Conservation (phyloP, 1,140 invertebrate species). For the Ridgeia piscesae region DNA sequence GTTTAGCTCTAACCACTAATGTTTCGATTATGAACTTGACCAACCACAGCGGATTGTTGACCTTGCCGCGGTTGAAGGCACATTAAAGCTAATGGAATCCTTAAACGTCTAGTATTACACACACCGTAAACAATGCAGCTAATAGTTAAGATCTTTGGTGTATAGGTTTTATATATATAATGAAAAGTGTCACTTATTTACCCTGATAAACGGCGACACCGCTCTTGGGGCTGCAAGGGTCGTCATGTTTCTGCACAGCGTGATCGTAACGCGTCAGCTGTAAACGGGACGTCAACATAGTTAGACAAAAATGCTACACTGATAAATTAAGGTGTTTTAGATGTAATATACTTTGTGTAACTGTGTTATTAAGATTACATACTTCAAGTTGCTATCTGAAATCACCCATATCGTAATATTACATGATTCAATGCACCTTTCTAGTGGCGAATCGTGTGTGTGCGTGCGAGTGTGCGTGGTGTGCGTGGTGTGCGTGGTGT, state of each 20-base stretch:
- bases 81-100: background rate
- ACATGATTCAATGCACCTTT: no score
- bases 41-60: background rate
- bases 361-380: no score
- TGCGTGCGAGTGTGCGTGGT: no score
- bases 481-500: no score
- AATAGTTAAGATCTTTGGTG: background rate
- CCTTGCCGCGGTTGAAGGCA: background rate
- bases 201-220: slow-evolving; percentile 18
- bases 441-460: no score
- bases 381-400: no score
- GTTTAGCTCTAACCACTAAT: background rate
- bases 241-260: slow-evolving; percentile 15
- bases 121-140: background rate
- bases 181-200: slow-evolving; percentile 9
- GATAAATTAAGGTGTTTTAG: no score
- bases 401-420: no score
- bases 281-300: background rate
- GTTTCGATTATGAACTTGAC: background rate
- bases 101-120: background rate
- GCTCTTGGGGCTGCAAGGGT: slow-evolving; percentile 19
- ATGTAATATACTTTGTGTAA: no score
- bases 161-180: background rate
- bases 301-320: no score
- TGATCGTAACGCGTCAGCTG: background rate